phyloP scores from a whole-genome alignment of 2,113 vertebrate genomes.

The Ameiurus melas region DNA sequence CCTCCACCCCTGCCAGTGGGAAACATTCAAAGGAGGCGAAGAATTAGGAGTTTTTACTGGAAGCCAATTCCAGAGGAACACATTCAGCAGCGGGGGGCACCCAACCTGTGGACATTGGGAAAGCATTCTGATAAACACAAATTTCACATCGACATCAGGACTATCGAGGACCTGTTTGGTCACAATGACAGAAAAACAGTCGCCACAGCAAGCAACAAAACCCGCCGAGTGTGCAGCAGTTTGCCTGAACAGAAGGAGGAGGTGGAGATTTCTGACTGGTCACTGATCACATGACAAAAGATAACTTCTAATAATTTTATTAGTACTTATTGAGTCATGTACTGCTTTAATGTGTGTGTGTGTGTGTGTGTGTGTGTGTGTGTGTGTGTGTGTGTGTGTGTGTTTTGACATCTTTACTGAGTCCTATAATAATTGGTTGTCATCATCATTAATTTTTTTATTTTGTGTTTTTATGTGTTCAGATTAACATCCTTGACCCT shows the following conservation, averaged over 20 bases:
- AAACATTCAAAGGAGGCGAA: conserved; percentile 72
- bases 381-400: too few relatives aligned
- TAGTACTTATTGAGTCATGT: neutral
- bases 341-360: neutral
- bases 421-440: neutral
- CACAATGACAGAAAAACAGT: conserved; percentile 71
- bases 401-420: neutral
- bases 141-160: conserved; percentile 84
- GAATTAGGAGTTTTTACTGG: conserved; percentile 91
- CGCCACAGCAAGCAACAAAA: neutral
- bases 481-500: conserved; percentile 87
- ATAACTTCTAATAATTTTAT: conserved; percentile 15
- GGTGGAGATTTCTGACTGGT: conserved; percentile 64
- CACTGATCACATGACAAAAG: neutral
- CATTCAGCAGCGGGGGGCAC: conserved; percentile 79
- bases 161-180: conserved; percentile 89
- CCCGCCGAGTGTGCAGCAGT: conserved; percentile 58
- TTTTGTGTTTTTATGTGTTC: conserved; percentile 23
- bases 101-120: conserved; percentile 89
- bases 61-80: conserved; percentile 92
- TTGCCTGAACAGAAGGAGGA: conserved; percentile 81
- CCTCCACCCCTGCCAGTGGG: conserved; percentile 59
- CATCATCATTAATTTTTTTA: neutral
- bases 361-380: neutral
- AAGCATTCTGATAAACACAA: conserved; percentile 63